A percentile compares a stretch with the other conserved stretches of the same genome.
Evolutionary conservation across 2,888 invertebrate species (phyloP).

Genomic region (Folsomia manolachei): DNA sequence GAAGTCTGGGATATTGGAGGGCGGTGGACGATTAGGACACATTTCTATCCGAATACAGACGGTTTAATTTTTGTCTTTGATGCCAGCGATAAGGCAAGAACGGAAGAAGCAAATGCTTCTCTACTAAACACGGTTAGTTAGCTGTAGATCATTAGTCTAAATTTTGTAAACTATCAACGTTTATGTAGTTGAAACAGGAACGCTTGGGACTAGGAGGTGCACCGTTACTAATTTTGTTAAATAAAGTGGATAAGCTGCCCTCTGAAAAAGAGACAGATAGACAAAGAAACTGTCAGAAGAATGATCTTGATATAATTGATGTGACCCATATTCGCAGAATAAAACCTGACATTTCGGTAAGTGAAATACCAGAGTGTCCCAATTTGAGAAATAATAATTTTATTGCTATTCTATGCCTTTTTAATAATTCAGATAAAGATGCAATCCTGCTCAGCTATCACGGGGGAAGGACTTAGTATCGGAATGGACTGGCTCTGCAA

Average conservation of each 20-base stretch:
- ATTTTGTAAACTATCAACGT: too few species aligned
- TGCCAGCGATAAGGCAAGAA: background rate
- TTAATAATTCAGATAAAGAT: background rate
- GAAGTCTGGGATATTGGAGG: conserved; percentile 1
- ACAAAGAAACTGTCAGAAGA: too few species aligned
- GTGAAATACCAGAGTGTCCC: too few species aligned
- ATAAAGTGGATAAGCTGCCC: background rate
- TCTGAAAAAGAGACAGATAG: background rate
- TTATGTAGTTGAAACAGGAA: background rate
- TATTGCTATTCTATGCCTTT: too few species aligned
- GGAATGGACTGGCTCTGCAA: background rate
- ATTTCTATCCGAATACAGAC: conserved; percentile 5
- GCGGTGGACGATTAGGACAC: background rate
- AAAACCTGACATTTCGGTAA: background rate
- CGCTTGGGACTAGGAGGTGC: background rate
- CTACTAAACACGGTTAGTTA: background rate
- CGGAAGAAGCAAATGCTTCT: background rate
- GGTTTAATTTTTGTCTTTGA: background rate
- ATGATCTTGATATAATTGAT: background rate
- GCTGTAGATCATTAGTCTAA: too few species aligned
- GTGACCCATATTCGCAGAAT: background rate
- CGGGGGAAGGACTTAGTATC: background rate
- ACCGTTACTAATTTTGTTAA: background rate
- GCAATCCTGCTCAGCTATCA: background rate
- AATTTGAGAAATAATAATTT: too few species aligned